phyloP scores from a whole-genome alignment of 2,113 vertebrate species.

The Alaudala cheleensis region DNA sequence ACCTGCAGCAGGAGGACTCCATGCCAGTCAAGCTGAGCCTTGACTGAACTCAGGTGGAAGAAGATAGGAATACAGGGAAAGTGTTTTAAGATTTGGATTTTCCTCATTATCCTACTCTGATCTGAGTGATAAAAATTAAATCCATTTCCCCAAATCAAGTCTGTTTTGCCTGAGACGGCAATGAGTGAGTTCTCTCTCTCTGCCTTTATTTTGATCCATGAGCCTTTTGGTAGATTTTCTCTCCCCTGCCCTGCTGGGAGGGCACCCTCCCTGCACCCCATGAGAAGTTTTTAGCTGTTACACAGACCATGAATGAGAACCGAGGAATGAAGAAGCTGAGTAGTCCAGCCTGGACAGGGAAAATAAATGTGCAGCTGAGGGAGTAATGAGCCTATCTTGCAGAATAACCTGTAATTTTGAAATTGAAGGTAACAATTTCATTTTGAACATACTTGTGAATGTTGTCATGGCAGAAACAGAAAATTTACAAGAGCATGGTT shows the following conservation, averaged over 20 bases:
- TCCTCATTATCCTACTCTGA: background rate
- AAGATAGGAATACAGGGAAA: background rate
- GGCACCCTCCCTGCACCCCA: background rate
- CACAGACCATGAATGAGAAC: background rate
- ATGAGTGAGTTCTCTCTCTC: background rate
- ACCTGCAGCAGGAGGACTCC: background rate
- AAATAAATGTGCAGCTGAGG: background rate
- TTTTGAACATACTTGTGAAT: background rate
- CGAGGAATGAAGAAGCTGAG: rapidly evolving
- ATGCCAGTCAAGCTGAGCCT: background rate
- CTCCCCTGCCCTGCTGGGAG: background rate
- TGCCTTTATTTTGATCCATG: background rate
- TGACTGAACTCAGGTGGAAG: background rate
- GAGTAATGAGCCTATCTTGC: background rate
- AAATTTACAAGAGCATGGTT: background rate
- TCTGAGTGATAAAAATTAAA: background rate
- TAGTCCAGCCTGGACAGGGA: background rate
- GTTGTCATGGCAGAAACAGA: background rate
- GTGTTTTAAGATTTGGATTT: background rate
- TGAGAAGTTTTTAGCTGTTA: background rate
- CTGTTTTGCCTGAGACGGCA: background rate
- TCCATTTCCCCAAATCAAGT: background rate
- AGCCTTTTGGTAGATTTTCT: background rate
- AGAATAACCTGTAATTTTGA: background rate
- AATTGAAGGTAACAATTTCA: background rate